phyloP scores from a whole-genome alignment of 1,140 invertebrate genomes.

The Chionoecetes opilio region DNA sequence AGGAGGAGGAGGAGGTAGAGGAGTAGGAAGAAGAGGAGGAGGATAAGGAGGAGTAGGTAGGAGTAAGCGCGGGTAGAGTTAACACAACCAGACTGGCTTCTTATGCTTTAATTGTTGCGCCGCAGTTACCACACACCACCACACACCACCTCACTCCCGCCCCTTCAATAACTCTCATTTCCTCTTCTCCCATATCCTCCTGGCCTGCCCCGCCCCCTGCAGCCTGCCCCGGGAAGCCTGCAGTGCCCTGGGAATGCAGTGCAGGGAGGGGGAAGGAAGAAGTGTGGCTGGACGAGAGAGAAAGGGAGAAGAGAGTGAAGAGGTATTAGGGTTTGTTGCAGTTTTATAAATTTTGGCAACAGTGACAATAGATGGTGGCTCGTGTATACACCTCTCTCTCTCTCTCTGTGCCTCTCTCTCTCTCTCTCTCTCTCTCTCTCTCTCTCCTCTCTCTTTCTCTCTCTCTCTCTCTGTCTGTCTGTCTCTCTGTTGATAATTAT shows the following conservation, averaged over 20 bases:
- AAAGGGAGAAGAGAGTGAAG: neutral
- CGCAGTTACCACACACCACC: neutral
- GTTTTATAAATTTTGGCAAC: slow-evolving; percentile 18
- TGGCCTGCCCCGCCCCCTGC: no score
- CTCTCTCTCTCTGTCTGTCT: no score
- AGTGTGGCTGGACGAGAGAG: neutral
- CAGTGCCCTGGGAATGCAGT: neutral
- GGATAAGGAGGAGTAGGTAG: no score
- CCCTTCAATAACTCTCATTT: neutral
- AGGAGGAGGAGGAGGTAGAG: no score
- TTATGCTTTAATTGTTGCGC: neutral
- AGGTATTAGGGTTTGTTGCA: neutral
- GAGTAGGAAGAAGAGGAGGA: no score
- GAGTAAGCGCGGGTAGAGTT: neutral
- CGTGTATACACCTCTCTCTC: neutral
- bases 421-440: slow-evolving; percentile 25
- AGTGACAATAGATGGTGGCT: neutral
- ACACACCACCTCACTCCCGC: neutral
- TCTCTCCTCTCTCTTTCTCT: neutral
- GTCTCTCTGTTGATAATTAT: no score
- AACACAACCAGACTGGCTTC: neutral
- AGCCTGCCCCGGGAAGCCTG: neutral
- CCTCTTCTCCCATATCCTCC: neutral
- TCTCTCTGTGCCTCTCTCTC: neutral
- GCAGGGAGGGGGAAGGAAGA: neutral